A percentile compares a stretch with the other conserved stretches of the same genome.
These are phyloP conservation scores for Pseudomyrmex sp. DNA, from an alignment of 1,140 invertebrate species.

Conservation along the genomic window DNA sequence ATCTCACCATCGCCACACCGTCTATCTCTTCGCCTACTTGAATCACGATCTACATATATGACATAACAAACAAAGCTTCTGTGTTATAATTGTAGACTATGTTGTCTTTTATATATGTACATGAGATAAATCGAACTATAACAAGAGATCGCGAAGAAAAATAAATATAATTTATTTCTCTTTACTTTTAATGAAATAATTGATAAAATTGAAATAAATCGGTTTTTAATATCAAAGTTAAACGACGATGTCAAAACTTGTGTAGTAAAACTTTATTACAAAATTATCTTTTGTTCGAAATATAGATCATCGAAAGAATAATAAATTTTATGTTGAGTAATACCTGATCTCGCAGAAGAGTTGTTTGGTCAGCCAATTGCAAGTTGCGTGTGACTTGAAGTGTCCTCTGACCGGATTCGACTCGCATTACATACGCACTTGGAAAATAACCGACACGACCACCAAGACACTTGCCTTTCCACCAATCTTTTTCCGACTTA, in stretches of 20 bases:
- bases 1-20: slow-evolving; percentile 97
- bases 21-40: slow-evolving; percentile 96
- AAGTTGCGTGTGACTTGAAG: slow-evolving; percentile 92
- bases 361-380: slow-evolving; percentile 88
- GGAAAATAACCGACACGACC: slow-evolving; percentile 97
- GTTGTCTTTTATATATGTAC: not conserved
- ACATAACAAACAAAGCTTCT: not conserved
- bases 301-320: no score
- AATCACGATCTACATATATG: slow-evolving; percentile 88
- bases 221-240: no score
- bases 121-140: not conserved
- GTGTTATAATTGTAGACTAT: not conserved
- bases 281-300: no score
- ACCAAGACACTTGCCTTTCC: slow-evolving; percentile 96
- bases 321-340: not conserved
- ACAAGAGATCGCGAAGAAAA: not conserved
- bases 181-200: no score
- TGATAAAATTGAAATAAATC: no score
- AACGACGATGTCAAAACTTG: no score
- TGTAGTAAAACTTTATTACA: no score
- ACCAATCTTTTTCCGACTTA: slow-evolving; percentile 98
- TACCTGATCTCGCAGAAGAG: slow-evolving; percentile 90
- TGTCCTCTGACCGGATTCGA: slow-evolving; percentile 95
- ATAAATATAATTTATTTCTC: no score
- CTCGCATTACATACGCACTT: slow-evolving; percentile 96